These are phyloP conservation scores for Cygnus olor DNA, from an alignment of 2,797 vertebrate species.

Conservation along the genomic window DNA sequence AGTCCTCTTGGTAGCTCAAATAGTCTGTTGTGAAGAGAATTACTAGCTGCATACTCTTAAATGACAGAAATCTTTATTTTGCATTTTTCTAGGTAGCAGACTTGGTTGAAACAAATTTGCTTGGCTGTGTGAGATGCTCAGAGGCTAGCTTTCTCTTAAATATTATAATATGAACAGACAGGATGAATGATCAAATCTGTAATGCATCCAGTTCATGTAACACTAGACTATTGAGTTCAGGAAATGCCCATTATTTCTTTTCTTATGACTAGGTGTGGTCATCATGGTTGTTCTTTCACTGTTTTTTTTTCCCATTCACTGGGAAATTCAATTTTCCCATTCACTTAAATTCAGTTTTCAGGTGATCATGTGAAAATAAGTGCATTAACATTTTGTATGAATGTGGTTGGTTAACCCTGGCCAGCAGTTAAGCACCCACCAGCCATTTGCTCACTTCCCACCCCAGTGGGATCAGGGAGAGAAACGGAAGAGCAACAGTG, in stretches of 20 bases:
- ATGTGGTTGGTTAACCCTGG: too few species aligned
- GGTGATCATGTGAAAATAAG: not conserved
- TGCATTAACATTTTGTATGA: not conserved
- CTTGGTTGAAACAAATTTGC: not conserved
- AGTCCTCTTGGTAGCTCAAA: not conserved
- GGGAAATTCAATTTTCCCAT: too few species aligned
- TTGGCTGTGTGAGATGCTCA: not conserved
- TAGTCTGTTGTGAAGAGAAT: not conserved
- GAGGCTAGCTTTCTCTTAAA: not conserved
- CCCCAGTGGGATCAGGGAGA: too few species aligned
- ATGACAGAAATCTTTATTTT: not conserved
- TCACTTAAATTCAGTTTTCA: not conserved
- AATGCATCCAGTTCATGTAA: not conserved
- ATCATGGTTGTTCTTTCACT: too few species aligned
- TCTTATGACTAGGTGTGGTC: not conserved
- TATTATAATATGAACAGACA: not conserved
- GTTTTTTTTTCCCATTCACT: not conserved
- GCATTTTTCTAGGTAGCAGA: not conserved
- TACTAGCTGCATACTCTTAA: not conserved
- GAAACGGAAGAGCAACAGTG: too few species aligned
- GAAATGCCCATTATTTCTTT: not conserved
- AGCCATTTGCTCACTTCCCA: too few species aligned
- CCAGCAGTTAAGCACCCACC: too few species aligned
- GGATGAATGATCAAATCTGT: not conserved
- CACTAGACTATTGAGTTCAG: not conserved